These are phyloP conservation scores for Drosophila setosimentum DNA, from an alignment of 2,888 invertebrate species.

Conservation along the genomic window DNA sequence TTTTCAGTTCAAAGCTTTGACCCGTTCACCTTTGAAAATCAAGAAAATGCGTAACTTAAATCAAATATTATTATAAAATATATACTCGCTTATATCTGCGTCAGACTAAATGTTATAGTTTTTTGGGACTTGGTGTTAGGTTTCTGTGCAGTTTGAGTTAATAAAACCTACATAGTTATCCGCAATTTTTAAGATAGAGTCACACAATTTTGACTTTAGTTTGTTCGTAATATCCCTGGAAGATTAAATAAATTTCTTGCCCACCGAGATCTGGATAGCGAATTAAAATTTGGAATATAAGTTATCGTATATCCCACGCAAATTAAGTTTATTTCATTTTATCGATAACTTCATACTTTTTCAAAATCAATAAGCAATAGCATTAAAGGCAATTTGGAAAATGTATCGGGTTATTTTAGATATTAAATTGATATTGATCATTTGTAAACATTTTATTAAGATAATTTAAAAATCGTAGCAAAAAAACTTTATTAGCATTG, in stretches of 20 bases:
- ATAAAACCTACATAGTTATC: neutral
- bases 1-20: neutral
- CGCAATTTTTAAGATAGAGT: neutral
- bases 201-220: neutral
- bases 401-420: no score
- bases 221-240: neutral
- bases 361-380: neutral
- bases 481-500: neutral
- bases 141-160: no score
- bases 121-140: neutral
- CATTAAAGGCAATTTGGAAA: neutral
- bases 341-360: neutral
- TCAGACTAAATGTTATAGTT: neutral
- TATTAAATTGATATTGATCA: neutral
- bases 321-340: neutral
- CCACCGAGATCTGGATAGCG: neutral
- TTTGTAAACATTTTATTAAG: neutral
- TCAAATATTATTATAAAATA: neutral
- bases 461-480: neutral
- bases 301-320: neutral
- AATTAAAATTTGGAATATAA: neutral
- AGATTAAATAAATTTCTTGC: neutral
- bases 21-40: no score
- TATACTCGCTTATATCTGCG: neutral
- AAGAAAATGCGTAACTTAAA: neutral